A percentile compares a stretch with the other conserved stretches of the same genome.
Conservation (phyloP, 2,113 vertebrate genomes). For the Helogale parvula region DNA sequence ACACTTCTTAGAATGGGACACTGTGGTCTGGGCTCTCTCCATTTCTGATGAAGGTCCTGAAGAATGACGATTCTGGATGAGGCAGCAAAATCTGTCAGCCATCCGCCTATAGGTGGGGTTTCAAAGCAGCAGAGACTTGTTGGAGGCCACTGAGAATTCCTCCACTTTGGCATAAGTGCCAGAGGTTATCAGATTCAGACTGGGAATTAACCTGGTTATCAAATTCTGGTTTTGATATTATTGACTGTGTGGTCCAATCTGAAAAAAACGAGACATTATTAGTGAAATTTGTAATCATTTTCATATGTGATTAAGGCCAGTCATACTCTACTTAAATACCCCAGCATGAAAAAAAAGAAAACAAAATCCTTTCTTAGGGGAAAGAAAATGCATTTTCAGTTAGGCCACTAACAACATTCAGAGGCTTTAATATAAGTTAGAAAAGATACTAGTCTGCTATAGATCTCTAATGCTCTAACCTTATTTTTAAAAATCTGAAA, state of each 20-base stretch:
- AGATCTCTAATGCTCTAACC: not conserved
- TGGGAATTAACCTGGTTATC: not conserved
- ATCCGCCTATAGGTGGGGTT: not conserved
- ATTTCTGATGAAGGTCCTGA: constrained; percentile 23
- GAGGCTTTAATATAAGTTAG: constrained; percentile 12
- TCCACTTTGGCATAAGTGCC: not conserved
- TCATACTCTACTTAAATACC: not conserved
- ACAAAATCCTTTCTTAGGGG: not conserved
- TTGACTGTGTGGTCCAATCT: not conserved
- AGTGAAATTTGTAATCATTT: not conserved
- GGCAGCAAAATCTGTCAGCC: not conserved
- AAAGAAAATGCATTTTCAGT: not conserved
- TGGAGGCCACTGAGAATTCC: not conserved
- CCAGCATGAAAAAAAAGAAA: not conserved
- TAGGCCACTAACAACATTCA: constrained; percentile 31
- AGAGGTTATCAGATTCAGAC: not conserved
- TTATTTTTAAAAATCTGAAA: constrained; percentile 40
- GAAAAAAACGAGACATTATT: not conserved
- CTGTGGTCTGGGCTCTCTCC: not conserved
- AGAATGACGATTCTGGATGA: not conserved
- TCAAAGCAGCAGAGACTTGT: not conserved
- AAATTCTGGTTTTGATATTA: not conserved
- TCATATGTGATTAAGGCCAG: not conserved
- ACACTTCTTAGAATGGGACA: not conserved
- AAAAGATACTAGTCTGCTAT: not conserved